These are phyloP conservation scores for Calosoma granatense DNA, from an alignment of 1,140 invertebrate species.

Conservation along the genomic window DNA sequence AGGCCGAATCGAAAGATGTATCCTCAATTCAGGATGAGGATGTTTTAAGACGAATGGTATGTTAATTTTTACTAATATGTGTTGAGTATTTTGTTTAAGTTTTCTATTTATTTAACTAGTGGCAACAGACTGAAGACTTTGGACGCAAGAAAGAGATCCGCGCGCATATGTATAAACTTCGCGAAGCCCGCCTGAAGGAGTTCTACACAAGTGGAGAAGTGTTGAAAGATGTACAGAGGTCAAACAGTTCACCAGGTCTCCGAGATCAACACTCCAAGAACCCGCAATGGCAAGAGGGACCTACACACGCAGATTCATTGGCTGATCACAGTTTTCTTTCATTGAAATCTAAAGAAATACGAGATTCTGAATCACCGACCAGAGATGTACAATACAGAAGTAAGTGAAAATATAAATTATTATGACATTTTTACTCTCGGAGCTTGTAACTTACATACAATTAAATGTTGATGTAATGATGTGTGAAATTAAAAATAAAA, in stretches of 20 bases:
- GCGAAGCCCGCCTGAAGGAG: constrained; percentile 62
- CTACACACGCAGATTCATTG: constrained; percentile 54
- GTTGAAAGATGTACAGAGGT: constrained; percentile 27
- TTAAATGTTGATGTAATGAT: no score
- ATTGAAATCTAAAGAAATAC: constrained; percentile 64
- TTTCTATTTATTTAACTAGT: constrained; percentile 40
- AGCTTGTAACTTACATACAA: no score
- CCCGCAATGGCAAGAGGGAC: not conserved
- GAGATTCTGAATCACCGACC: constrained; percentile 62
- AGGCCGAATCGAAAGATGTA: constrained; percentile 36
- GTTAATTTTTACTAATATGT: constrained; percentile 20
- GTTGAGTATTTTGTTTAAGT: not conserved
- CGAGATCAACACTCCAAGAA: constrained; percentile 6
- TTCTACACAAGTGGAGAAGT: constrained; percentile 50
- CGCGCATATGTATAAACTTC: constrained; percentile 67
- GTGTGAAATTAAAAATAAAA: no score
- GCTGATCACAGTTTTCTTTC: constrained; percentile 62
- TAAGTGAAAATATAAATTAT: constrained; percentile 21
- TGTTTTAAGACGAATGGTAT: constrained; percentile 59
- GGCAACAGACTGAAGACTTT: constrained; percentile 77
- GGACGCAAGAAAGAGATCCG: constrained; percentile 76
- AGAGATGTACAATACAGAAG: constrained; percentile 44
- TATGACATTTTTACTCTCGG: not conserved
- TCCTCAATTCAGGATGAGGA: constrained; percentile 60
- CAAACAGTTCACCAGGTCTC: constrained; percentile 11